A percentile compares a stretch with the other conserved stretches of the same genome.
Evolutionary conservation across 1,140 invertebrate species (phyloP).

Genomic region (Neodiprion virginianus): DNA sequence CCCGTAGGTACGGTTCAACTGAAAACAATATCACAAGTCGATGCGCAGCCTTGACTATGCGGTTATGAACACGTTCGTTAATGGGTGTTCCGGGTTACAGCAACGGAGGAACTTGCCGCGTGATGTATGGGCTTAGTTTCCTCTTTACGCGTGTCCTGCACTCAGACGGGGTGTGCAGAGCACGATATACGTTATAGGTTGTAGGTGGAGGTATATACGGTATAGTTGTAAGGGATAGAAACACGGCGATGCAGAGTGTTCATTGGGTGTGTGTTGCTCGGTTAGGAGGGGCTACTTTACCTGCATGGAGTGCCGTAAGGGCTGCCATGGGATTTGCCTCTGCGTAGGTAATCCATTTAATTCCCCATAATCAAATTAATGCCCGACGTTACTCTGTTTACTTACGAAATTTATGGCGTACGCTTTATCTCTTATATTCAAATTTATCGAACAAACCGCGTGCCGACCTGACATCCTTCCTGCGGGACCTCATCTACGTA

Average conservation of each 20-base stretch:
- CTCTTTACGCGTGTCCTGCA: neutral
- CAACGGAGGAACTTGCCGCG: neutral
- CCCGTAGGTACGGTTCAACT: neutral
- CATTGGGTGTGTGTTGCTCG: no score
- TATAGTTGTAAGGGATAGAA: neutral
- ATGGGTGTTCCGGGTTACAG: neutral
- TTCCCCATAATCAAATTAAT: conserved; percentile 3
- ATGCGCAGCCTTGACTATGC: no score
- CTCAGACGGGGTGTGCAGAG: neutral
- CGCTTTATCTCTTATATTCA: no score
- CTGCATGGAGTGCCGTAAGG: neutral
- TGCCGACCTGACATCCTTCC: no score
- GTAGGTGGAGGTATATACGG: neutral
- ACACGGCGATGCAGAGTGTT: neutral
- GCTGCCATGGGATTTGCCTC: neutral
- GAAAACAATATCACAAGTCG: neutral
- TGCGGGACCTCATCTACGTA: no score
- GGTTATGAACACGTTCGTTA: neutral
- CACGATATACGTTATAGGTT: neutral
- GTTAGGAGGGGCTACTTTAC: no score
- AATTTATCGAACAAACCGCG: no score
- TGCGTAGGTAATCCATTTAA: neutral
- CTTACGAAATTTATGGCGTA: no score
- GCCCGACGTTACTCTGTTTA: neutral
- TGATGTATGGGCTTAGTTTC: conserved; percentile 7